Conservation (phyloP, 2,113 vertebrate genomes). For the Taurulus bubalis region DNA sequence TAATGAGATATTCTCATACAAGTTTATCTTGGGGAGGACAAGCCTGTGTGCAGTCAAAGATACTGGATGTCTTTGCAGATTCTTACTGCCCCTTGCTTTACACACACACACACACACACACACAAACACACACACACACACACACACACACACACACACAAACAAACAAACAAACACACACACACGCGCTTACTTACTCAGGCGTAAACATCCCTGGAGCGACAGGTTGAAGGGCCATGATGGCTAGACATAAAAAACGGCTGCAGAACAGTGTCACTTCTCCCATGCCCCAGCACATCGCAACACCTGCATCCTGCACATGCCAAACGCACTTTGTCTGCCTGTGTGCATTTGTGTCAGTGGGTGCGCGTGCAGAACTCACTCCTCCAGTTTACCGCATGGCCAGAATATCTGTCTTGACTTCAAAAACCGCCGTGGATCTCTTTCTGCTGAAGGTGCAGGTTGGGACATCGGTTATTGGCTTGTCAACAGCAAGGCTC, state of each 20-base stretch:
- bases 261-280: slow-evolving; percentile 44
- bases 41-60: slow-evolving; percentile 15
- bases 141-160: slow-evolving; percentile 22
- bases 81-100: slow-evolving; percentile 2
- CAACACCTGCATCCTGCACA: neutral
- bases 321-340: neutral
- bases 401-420: slow-evolving; percentile 27
- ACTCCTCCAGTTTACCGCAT: slow-evolving; percentile 21
- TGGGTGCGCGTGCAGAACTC: neutral
- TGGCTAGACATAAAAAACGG: neutral
- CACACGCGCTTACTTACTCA: neutral
- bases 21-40: neutral
- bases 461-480: slow-evolving; percentile 6
- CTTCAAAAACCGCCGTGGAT: slow-evolving; percentile 49
- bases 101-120: slow-evolving; percentile 27
- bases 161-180: no score
- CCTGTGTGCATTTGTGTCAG: neutral
- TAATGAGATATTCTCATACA: slow-evolving; percentile 40
- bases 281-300: slow-evolving; percentile 6
- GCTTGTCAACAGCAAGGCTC: slow-evolving; percentile 24
- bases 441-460: slow-evolving; percentile 41
- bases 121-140: neutral
- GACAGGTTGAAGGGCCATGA: slow-evolving; percentile 25
- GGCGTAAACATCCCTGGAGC: slow-evolving; percentile 19
- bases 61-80: slow-evolving; percentile 32